Base-by-base conservation (phyloP, 2,113 vertebrate genomes). In the Neodontobutis hainanensis region DNA sequence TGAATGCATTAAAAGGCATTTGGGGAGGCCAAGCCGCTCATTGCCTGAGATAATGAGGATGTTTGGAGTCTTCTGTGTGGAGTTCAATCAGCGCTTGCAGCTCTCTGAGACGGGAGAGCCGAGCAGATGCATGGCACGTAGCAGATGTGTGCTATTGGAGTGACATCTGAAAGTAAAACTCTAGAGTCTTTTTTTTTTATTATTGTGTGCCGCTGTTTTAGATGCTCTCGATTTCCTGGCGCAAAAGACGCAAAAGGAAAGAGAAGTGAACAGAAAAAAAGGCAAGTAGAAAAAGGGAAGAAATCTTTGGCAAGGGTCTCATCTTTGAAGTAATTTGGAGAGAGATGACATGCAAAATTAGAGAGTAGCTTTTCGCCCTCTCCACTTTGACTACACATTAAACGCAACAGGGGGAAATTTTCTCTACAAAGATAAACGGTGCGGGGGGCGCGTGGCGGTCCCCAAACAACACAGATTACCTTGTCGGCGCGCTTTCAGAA, bases 251-350 rank as follows among this genome's bases (percentile, higher is more conserved):
- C 60, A 63, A 82, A 82, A 86, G 78, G 77, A 27, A 80, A 83
- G 73, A 70, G 34, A 63, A 53, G 64, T 59, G 65, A 78, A 60
- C 72, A 70, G 48, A 70, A 73, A 70, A 73, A 76, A 65, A 78
- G 58, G 73, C 56, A n/a, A 70, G 64, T 53, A 75, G 72, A 78
- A 80, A 82, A 81, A 78, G 75, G 82, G 77, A 85, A 83, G 78
- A 81, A 89, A 88, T 89, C 85, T 84, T 88, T 92, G 91, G 91
- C 91, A 86, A 73, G 70, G 73, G 73, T 63, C 78, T 81, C 70
- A 74, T 85, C 89, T 94, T 94, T 94, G 92, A 93, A 92, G 92
- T 70, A 75, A 91, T 92, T 94, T 94, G 92, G 92, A 92, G 82
- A 73, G 88, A 92, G 92, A 94, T 94, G 90, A 92, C 91, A 92